phyloP scores from a whole-genome alignment of 1,140 invertebrate genomes.

The Elysia chlorotica region DNA sequence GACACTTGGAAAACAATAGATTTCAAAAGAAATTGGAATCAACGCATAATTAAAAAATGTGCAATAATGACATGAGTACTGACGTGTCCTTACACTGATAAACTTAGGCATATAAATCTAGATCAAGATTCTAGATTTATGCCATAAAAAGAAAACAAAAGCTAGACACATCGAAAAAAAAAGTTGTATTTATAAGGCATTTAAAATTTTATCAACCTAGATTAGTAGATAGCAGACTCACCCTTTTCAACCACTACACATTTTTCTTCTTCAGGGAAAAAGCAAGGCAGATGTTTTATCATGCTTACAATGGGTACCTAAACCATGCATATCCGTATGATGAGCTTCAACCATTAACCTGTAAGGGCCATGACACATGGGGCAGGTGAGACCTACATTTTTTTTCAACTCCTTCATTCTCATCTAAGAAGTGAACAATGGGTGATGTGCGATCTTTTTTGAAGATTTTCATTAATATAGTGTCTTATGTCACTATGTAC shows the following conservation, averaged over 20 bases:
- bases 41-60: too few species aligned
- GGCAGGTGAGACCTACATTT: constrained; percentile 73
- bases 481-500: too few species aligned
- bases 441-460: background rate
- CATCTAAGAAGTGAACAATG: too few species aligned
- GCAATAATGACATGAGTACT: too few species aligned
- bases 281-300: constrained; percentile 69
- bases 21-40: too few species aligned
- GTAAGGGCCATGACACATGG: constrained; percentile 90
- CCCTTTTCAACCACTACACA: background rate
- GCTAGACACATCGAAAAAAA: background rate
- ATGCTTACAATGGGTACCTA: constrained; percentile 96
- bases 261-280: constrained; percentile 58
- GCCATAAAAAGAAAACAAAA: background rate
- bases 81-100: background rate
- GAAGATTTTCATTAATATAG: background rate
- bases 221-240: background rate
- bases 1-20: too few species aligned
- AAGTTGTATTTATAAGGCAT: background rate
- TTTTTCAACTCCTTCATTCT: too few species aligned
- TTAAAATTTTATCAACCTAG: background rate
- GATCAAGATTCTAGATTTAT: background rate
- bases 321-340: constrained; percentile 95
- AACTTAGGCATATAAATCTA: background rate
- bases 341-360: constrained; percentile 93